Evolutionary conservation across 2,113 vertebrate genomes (phyloP).

Genomic region (Heterotis niloticus): DNA sequence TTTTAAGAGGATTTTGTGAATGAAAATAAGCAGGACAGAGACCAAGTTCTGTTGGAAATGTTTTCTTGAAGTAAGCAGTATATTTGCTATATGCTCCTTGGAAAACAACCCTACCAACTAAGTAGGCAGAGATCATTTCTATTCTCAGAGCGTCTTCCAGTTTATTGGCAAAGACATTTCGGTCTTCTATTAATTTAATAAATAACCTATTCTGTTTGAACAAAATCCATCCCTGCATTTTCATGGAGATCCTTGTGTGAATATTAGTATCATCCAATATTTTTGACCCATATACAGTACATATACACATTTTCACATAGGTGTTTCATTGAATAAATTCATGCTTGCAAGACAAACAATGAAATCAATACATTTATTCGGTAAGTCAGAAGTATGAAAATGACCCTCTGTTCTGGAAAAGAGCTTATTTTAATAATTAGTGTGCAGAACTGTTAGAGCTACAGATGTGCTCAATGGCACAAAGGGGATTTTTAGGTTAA

Average conservation of each 20-base stretch:
- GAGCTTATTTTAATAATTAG: background rate
- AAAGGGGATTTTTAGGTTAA: conserved; percentile 54
- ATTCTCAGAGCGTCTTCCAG: background rate
- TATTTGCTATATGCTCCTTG: background rate
- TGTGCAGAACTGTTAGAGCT: conserved; percentile 42
- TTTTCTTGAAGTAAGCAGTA: background rate
- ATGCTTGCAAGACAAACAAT: background rate
- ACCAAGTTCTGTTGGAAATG: too few species aligned
- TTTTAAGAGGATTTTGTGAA: too few species aligned
- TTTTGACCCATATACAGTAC: background rate
- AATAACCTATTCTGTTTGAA: background rate
- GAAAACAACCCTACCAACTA: background rate
- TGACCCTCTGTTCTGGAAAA: background rate
- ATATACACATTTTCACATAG: too few species aligned
- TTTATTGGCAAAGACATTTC: conserved; percentile 5
- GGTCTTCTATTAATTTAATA: background rate
- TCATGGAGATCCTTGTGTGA: background rate
- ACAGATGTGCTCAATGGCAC: conserved; percentile 45
- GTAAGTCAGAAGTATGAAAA: background rate
- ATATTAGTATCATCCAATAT: background rate
- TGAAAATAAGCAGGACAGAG: too few species aligned
- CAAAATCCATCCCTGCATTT: background rate
- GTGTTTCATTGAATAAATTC: too few species aligned
- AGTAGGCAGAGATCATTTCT: background rate
- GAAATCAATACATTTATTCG: background rate